Conservation (phyloP, 2,797 vertebrate species). For the Propithecus deckenii region DNA sequence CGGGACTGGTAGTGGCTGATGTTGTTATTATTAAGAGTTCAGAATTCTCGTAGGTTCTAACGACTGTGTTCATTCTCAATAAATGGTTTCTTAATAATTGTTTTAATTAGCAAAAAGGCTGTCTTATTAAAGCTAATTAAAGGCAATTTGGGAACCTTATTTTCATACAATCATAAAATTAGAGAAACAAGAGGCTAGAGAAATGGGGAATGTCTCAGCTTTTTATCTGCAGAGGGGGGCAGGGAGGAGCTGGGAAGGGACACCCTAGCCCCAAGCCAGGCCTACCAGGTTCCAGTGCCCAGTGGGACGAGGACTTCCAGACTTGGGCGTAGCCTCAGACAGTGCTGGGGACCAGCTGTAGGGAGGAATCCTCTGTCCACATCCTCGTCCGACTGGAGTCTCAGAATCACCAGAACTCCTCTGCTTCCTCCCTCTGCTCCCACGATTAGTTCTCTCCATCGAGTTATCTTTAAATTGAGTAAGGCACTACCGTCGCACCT, state of each 20-base stretch:
- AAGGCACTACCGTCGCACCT: not conserved
- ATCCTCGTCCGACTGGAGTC: not conserved
- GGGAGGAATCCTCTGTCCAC: not conserved
- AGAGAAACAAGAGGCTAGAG: constrained; percentile 75
- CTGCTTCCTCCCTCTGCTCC: not conserved
- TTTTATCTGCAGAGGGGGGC: not conserved
- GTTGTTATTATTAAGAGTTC: constrained; percentile 51
- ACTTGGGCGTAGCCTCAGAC: not conserved
- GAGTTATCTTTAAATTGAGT: not conserved
- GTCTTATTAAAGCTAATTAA: constrained; percentile 82
- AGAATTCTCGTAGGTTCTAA: constrained; percentile 69
- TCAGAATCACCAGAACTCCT: not conserved
- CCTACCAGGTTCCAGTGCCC: not conserved
- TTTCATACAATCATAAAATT: constrained; percentile 83
- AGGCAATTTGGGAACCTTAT: constrained; percentile 80
- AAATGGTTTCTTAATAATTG: constrained; percentile 80
- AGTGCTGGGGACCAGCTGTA: not conserved
- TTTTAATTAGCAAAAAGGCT: constrained; percentile 82
- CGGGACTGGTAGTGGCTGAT: not conserved
- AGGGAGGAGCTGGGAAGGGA: not conserved
- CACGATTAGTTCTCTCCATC: not conserved
- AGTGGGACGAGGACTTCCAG: not conserved
- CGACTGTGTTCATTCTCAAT: constrained; percentile 75
- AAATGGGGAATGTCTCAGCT: constrained; percentile 32
- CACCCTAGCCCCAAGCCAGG: not conserved